A percentile compares a stretch with the other conserved stretches of the same genome.
These are phyloP conservation scores for Brachionus koreanus DNA, from an alignment of 1,140 invertebrate species.

Conservation along the genomic window DNA sequence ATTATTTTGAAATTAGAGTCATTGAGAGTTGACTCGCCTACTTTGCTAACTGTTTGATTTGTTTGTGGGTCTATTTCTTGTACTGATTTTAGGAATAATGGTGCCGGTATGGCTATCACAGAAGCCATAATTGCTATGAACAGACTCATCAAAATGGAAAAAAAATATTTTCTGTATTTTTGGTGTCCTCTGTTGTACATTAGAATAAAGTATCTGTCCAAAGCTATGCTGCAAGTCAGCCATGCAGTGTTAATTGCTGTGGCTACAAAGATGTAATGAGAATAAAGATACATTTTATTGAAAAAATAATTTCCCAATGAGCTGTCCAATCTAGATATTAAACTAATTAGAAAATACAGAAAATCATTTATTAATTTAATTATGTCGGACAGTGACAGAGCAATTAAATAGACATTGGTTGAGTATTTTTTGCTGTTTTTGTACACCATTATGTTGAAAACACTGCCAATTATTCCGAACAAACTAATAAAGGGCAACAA, in stretches of 20 bases:
- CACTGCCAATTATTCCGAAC: conserved; percentile 69
- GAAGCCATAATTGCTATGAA: neutral
- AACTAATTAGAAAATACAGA: conserved; percentile 65
- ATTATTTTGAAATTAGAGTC: neutral
- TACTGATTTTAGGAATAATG: neutral
- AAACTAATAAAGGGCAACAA: conserved; percentile 68
- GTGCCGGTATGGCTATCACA: conserved; percentile 29
- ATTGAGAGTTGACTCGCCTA: conserved; percentile 8
- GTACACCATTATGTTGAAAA: conserved; percentile 69
- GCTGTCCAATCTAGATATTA: conserved; percentile 53
- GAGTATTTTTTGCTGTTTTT: conserved; percentile 69
- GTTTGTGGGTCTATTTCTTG: neutral
- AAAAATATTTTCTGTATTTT: conserved; percentile 20
- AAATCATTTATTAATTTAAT: conserved; percentile 69
- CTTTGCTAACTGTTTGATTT: neutral
- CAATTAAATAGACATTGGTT: conserved; percentile 71
- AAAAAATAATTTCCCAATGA: conserved; percentile 47
- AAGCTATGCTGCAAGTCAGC: conserved; percentile 86
- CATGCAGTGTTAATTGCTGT: conserved; percentile 68
- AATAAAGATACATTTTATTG: conserved; percentile 52
- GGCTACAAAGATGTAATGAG: conserved; percentile 54
- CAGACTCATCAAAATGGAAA: conserved; percentile 18
- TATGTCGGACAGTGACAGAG: conserved; percentile 70
- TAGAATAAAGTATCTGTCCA: conserved; percentile 77
- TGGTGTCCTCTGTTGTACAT: conserved; percentile 16